Evolutionary conservation across 2,113 vertebrate genomes (phyloP), one percentile per base, ranked within the genome.

Genomic region (Tragelaphus buxtoni): DNA sequence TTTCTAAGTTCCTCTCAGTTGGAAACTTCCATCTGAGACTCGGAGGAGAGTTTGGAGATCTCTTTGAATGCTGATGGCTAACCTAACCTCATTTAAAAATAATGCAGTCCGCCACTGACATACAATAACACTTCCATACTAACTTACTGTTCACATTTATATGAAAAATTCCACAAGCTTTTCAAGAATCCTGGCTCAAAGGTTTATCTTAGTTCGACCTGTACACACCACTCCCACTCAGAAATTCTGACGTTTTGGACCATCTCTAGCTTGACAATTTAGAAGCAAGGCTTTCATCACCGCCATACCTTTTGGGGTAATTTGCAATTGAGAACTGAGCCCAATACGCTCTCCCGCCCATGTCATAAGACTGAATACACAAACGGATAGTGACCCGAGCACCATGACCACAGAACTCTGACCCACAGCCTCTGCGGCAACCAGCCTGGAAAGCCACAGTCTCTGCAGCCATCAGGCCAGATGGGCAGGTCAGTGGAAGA

Each of bases 21-120:
- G 55, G 4, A 82, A 45, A 60, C 17, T 58, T 69, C 35, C 58
- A 12, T 47, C 26, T 6, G 20, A 11, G 65, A 26, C 13, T 39
- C 55, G 2, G 1, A 56, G 20, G 45, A n/a, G 45, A 90, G 30
- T 53, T 51, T n/a, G n/a, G 28, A 77, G 17, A 20, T 4, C 35
- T 81, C 76, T 86, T 56, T 9, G 22, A 51, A 60, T 4, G 6
- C 42, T 28, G 56, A 5, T 1, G n/a, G 42, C 55, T n/a, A 51
- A 18, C 18, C 8, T 77, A n/a, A 28, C 56, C 12, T 22, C 56
- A 20, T n/a, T 20, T 53, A 16, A 56, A 55, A 32, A 2, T 18
- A 80, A 45, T 1, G 12, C 12, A 13, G 56, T 12, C 16, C 4
- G 6, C 13, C 1, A 17, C 7, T 51, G 5, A 30, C 7, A 17